A percentile compares a stretch with the other conserved stretches of the same genome.
Conservation (phyloP, 2,888 invertebrate genomes). For the Lasioglossum vierecki region DNA sequence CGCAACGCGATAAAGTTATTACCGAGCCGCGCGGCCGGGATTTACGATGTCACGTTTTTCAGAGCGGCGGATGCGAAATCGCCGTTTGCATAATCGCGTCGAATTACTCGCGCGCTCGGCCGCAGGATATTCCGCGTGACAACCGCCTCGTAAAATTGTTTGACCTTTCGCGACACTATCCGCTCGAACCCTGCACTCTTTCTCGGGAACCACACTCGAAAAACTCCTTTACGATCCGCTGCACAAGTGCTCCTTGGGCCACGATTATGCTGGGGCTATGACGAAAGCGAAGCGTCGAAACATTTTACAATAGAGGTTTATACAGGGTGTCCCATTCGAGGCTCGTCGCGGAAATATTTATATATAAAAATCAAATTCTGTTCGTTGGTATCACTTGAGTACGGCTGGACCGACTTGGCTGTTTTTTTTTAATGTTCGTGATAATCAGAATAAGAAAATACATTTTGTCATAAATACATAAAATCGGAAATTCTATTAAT, state of each 20-base stretch:
- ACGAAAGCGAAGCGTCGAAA: not conserved
- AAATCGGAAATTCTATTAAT: too few relatives aligned
- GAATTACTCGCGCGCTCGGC: conserved; percentile 10
- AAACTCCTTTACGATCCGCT: not conserved
- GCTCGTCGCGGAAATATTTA: not conserved
- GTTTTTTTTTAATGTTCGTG: too few relatives aligned
- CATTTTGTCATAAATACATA: too few relatives aligned
- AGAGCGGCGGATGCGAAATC: conserved; percentile 18
- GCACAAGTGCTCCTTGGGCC: not conserved
- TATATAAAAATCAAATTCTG: too few relatives aligned
- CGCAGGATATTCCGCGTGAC: conserved; percentile 25
- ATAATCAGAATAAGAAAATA: too few relatives aligned
- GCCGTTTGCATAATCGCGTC: conserved; percentile 30
- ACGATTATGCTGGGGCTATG: not conserved
- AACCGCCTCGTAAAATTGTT: conserved; percentile 16
- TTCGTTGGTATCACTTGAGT: too few relatives aligned
- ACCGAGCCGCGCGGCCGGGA: conserved; percentile 17
- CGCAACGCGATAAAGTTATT: conserved; percentile 37
- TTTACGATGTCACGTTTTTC: conserved; percentile 42
- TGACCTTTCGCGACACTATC: not conserved
- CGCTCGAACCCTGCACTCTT: not conserved
- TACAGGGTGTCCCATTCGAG: not conserved
- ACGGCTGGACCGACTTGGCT: too few relatives aligned
- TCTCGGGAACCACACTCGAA: not conserved
- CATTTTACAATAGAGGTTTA: not conserved